These are phyloP conservation scores for Amphipyra berbera DNA, from an alignment of 2,888 invertebrate species.

Conservation along the genomic window DNA sequence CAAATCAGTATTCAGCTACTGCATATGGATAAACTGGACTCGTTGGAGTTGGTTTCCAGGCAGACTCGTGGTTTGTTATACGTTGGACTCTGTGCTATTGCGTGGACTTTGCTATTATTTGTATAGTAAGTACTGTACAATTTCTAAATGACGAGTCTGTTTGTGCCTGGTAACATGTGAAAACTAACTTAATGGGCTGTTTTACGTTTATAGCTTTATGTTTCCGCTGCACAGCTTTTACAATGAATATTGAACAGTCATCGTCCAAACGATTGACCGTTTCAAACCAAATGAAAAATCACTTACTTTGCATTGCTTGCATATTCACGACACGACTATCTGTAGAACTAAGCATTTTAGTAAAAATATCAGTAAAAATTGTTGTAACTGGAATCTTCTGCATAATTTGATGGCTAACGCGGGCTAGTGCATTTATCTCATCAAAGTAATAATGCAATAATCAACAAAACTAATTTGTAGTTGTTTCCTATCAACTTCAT, in stretches of 20 bases:
- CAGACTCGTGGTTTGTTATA: constrained; percentile 20
- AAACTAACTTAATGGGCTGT: constrained; percentile 21
- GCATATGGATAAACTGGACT: constrained; percentile 9
- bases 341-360: neutral
- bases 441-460: neutral
- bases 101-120: constrained; percentile 17
- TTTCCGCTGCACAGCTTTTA: constrained; percentile 40
- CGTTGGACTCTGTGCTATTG: neutral
- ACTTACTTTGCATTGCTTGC: constrained; percentile 25
- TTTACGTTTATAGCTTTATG: constrained; percentile 44
- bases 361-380: neutral
- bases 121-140: constrained; percentile 1
- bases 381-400: neutral
- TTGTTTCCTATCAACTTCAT: neutral
- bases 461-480: neutral
- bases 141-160: constrained; percentile 15
- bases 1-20: constrained; percentile 9
- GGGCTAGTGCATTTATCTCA: no score
- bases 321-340: constrained; percentile 17
- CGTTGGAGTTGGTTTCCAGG: no score
- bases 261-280: constrained; percentile 8
- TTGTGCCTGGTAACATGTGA: constrained; percentile 27
- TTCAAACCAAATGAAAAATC: constrained; percentile 19
- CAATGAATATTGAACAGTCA: constrained; percentile 40
- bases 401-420: no score